These are phyloP conservation scores for Meganola albula DNA, from an alignment of 2,888 invertebrate genomes.

Conservation along the genomic window DNA sequence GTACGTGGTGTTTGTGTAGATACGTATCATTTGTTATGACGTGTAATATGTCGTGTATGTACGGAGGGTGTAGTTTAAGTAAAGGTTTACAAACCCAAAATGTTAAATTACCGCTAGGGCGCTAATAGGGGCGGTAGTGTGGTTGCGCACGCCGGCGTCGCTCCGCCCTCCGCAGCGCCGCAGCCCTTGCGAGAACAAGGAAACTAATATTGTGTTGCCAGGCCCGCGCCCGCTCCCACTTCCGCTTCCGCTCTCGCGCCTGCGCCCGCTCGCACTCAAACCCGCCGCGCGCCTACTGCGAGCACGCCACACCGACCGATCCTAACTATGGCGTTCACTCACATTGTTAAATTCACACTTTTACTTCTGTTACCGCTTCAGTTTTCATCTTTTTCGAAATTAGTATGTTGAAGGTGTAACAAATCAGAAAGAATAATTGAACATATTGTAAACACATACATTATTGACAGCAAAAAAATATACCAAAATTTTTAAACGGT, in stretches of 20 bases:
- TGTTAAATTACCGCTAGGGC: slow-evolving; percentile 77
- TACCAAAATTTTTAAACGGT: too few species aligned
- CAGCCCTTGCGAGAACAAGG: slow-evolving; percentile 79
- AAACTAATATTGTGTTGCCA: slow-evolving; percentile 79
- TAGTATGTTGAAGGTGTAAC: too few species aligned
- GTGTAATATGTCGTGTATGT: slow-evolving; percentile 30
- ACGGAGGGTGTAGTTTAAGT: slow-evolving; percentile 60
- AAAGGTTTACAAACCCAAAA: slow-evolving; percentile 78
- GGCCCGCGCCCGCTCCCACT: slow-evolving; percentile 56
- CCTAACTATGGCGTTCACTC: slow-evolving; percentile 16
- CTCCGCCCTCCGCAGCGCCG: slow-evolving; percentile 74
- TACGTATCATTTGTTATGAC: too few species aligned
- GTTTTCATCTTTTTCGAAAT: too few species aligned
- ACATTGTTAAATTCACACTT: slow-evolving; percentile 34
- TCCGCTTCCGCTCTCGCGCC: slow-evolving; percentile 40
- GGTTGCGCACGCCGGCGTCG: slow-evolving; percentile 67
- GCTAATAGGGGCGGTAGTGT: slow-evolving; percentile 72
- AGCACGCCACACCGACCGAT: slow-evolving; percentile 14
- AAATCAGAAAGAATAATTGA: too few species aligned
- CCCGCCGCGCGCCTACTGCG: slow-evolving; percentile 35
- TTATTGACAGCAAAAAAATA: too few species aligned
- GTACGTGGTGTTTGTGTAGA: slow-evolving; percentile 23
- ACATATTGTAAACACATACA: too few species aligned
- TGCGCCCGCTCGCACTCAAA: slow-evolving; percentile 59
- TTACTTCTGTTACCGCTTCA: slow-evolving; percentile 26